Base-by-base conservation (phyloP, 1,140 invertebrate species). In the Drosophila parabipectinata region DNA sequence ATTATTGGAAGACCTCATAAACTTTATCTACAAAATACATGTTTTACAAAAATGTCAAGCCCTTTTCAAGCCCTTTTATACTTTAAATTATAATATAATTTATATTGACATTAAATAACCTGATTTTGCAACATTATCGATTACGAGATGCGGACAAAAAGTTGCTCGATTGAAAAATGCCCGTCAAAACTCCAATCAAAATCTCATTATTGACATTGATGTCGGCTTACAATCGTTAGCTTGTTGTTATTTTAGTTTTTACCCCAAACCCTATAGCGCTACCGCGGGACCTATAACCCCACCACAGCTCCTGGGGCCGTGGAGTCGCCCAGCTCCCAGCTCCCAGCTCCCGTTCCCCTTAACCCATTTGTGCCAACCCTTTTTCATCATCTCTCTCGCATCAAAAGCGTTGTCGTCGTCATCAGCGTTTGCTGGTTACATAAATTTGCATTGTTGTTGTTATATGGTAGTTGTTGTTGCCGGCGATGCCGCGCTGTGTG, bases 181-280 rank as follows among this genome's bases (percentile, higher is more conserved):
- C 53, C 32, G 34, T 52, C 59, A 54, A 58, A 79, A 58, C 52
- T 51, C 44, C 59, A 62, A 82, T 83, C 79, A 84, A 83, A 84
- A 72, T 56, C 80, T 72, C 71, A 82, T 72, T 79, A 84, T 76
- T 84, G 72, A 67, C 71, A 57, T 75, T 84, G 75, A 75, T 66
- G 63, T 47, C n/a, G 58, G 59, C 47, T 62, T 56, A 69, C 66
- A 56, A 48, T 56, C 37, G 66, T 48, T 67, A 67, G 39, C 30
- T 39, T 55, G 39, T 30, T 52, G 59, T 52, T 64, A 18, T 64
- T 67, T 34, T 51, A 50, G 26, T 58, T 51, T 57, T 51, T 51
- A 26, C 3, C 28, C 24, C 21, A 21, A 21, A 21, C 21, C 21
- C 21, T 21, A 21, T 21, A 21, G 1, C 2, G 21, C 21, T 21